phyloP scores from a whole-genome alignment of 2,888 invertebrate genomes.

The Xiphydria camelus region DNA sequence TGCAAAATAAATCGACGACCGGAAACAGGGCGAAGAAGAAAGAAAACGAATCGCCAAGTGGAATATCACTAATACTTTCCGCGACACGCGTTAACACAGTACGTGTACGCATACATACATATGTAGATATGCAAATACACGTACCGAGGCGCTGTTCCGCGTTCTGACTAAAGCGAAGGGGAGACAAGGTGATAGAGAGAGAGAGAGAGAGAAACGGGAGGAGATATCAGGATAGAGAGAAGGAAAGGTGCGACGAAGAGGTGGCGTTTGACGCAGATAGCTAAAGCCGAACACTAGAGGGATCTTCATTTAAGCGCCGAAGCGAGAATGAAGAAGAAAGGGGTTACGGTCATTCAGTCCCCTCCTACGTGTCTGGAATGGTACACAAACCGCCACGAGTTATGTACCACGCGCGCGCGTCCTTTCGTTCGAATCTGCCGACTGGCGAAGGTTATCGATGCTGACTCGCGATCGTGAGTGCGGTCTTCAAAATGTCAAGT shows the following conservation, averaged over 20 bases:
- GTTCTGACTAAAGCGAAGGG: neutral
- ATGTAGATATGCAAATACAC: too few relatives aligned
- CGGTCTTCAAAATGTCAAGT: neutral
- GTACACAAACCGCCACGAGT: slow-evolving; percentile 11
- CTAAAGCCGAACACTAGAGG: neutral
- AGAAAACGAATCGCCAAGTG: too few relatives aligned
- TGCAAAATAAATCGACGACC: too few relatives aligned
- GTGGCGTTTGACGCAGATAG: slow-evolving; percentile 1
- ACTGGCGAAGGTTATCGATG: slow-evolving; percentile 3
- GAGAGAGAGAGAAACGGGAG: neutral
- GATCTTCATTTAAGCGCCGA: slow-evolving; percentile 4
- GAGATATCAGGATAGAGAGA: too few relatives aligned
- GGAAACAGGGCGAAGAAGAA: too few relatives aligned
- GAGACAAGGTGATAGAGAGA: neutral
- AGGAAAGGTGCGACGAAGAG: too few relatives aligned
- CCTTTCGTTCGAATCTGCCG: slow-evolving; percentile 4
- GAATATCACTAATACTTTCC: too few relatives aligned
- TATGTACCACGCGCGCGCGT: slow-evolving; percentile 6
- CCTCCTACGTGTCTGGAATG: slow-evolving; percentile 32
- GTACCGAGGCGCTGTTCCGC: too few relatives aligned
- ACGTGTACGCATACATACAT: too few relatives aligned
- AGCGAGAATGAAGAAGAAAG: slow-evolving; percentile 9
- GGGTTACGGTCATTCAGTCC: slow-evolving; percentile 29
- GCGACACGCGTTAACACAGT: too few relatives aligned
- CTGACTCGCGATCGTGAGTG: neutral